A percentile compares a stretch with the other conserved stretches of the same genome.
phyloP scores from a whole-genome alignment of 2,113 vertebrate genomes.

The Alligator mississippiensis region DNA sequence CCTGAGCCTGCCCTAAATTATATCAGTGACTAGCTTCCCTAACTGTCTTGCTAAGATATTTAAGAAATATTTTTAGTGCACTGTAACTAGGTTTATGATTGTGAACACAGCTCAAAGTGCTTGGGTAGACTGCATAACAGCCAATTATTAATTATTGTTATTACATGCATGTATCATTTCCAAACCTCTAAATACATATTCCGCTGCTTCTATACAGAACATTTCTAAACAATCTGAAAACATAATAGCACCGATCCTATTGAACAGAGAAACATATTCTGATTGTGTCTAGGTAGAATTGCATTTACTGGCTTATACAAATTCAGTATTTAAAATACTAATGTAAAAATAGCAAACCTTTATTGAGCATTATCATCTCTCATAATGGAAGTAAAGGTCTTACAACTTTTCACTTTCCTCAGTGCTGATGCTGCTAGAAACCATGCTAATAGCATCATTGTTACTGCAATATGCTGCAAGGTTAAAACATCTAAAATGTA shows the following conservation, averaged over 20 bases:
- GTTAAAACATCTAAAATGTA: slow-evolving; percentile 68
- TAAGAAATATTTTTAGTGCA: not conserved
- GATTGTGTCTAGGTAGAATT: slow-evolving; percentile 30
- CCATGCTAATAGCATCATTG: slow-evolving; percentile 27
- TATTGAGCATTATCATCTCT: slow-evolving; percentile 32
- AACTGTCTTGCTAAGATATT: not conserved
- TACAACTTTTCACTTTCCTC: slow-evolving; percentile 31
- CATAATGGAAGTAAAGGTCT: slow-evolving; percentile 39
- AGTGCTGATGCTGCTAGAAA: not conserved
- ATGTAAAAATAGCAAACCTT: slow-evolving; percentile 39
- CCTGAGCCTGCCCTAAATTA: not conserved
- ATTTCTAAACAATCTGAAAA: slow-evolving; percentile 67
- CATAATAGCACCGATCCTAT: slow-evolving; percentile 67
- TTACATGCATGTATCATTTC: not conserved
- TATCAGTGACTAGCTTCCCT: not conserved
- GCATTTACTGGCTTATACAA: not conserved
- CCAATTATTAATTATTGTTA: slow-evolving; percentile 8
- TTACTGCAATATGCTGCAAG: slow-evolving; percentile 10
- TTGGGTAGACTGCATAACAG: slow-evolving; percentile 20
- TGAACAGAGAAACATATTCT: slow-evolving; percentile 42
- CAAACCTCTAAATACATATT: slow-evolving; percentile 64
- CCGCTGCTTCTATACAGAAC: slow-evolving; percentile 60
- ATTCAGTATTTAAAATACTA: slow-evolving; percentile 43
- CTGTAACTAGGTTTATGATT: slow-evolving; percentile 27
- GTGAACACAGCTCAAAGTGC: not conserved